Evolutionary conservation across 2,888 invertebrate genomes (phyloP), one percentile per base, ranked within the genome.

Genomic region (Toxonevra muliebris): DNA sequence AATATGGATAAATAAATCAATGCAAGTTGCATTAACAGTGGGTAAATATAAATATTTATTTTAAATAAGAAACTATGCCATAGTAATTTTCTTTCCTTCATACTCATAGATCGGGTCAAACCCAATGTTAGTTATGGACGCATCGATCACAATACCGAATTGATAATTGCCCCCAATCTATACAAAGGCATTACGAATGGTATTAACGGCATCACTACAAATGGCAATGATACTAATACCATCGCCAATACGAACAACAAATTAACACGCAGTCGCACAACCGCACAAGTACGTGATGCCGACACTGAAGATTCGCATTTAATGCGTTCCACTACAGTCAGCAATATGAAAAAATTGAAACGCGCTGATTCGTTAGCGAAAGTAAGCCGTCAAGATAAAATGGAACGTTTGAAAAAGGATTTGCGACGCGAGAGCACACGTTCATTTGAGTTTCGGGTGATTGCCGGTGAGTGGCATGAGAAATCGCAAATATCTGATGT

Each of bases 1-100:
- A 5, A 89, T 95, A 53, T 97, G 96, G 96, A 89, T 95, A 67
- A 93, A 93, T 60, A 89, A 90, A 71, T 91, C 90, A 30, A 85
- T 93, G 77, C 89, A 89, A 62, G 89, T 93, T 55, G 87, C 89
- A 43, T 88, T 94, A 67, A 88, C 87, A 76, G 88, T 90, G 74
- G 90, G 91, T 90, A 85, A 87, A 68, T 30, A 40, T 48, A 19
- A 45, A 40, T n/a, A 17, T 54, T 30, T 30, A 15, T 2, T 3
- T 42, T 5, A 41, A 30, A 30, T 54, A 58, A 30, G 15, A 19
- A n/a, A 13, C n/a, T n/a, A n/a, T n/a, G n/a, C 11, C 5, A 4
- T 48, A 65, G 17, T n/a, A n/a, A 40, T 12, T 20, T 30, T 45
- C 17, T n/a, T 20, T 57, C 50, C 15, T 20, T 45, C 50, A 4